A percentile compares a stretch with the other conserved stretches of the same genome.
Conservation (phyloP, 2,797 vertebrate genomes). For the Anabas testudineus region DNA sequence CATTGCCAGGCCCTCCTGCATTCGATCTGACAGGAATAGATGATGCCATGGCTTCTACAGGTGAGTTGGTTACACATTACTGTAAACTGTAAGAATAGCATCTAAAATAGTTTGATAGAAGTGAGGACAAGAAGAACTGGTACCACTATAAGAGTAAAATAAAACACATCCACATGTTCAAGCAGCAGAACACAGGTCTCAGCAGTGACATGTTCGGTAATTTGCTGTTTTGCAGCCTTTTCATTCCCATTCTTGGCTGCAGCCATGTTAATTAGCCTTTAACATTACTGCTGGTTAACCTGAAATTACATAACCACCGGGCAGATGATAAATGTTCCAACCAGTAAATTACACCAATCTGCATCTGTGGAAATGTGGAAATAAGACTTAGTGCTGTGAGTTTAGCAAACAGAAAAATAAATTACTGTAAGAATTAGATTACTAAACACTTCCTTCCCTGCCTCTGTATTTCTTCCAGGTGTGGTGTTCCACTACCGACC, state of each 20-base stretch:
- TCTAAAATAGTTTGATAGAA: neutral
- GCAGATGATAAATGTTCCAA: neutral
- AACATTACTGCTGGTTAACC: too few relatives aligned
- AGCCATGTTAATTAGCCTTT: too few relatives aligned
- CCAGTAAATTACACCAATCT: neutral
- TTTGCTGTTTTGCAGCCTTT: too few relatives aligned
- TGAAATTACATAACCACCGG: neutral
- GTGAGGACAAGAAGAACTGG: too few relatives aligned
- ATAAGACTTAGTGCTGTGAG: neutral
- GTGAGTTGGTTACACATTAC: constrained; percentile 41
- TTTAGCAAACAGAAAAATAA: neutral
- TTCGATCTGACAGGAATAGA: constrained; percentile 33
- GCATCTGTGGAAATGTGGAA: neutral
- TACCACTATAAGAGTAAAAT: too few relatives aligned
- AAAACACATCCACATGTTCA: too few relatives aligned
- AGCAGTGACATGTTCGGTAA: too few relatives aligned
- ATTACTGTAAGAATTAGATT: neutral
- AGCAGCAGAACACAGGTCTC: too few relatives aligned
- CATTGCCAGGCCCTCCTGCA: constrained; percentile 52
- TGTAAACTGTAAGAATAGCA: neutral
- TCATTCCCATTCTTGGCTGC: too few relatives aligned
- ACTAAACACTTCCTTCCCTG: neutral
- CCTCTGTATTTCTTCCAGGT: constrained; percentile 75
- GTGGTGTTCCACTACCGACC: constrained; percentile 95
- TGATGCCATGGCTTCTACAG: constrained; percentile 67